Conservation (phyloP, 2,888 invertebrate species). For the Ophion ellenae region DNA sequence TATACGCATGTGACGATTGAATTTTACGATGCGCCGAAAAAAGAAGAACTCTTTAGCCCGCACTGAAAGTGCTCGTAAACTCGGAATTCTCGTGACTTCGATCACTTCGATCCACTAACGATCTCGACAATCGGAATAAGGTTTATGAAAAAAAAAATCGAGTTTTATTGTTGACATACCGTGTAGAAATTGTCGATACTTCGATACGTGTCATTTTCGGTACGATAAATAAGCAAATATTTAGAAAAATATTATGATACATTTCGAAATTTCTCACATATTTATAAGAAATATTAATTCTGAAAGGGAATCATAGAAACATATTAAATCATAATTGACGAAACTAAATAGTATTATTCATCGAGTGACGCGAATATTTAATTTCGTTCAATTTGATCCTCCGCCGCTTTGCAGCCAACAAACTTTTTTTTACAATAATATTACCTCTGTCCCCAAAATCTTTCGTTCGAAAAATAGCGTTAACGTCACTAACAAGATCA, state of each 20-base stretch:
- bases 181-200: neutral
- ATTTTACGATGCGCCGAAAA: conserved; percentile 32
- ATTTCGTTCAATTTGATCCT: too few species aligned
- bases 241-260: neutral
- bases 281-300: too few species aligned
- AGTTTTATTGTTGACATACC: neutral
- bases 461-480: neutral
- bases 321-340: too few species aligned
- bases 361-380: too few species aligned
- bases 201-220: neutral
- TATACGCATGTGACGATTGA: neutral
- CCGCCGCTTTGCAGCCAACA: too few species aligned
- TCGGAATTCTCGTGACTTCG: conserved; percentile 10
- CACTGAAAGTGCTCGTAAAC: conserved; percentile 19
- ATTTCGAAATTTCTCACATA: too few species aligned
- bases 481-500: neutral
- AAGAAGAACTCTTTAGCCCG: conserved; percentile 11
- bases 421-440: neutral
- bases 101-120: conserved; percentile 2
- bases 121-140: neutral
- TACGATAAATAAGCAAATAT: neutral
- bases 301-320: too few species aligned
- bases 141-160: neutral
- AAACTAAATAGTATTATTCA: too few species aligned
- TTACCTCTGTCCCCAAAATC: neutral